A percentile compares a stretch with the other conserved stretches of the same genome.
These are phyloP conservation scores for Callipepla californica DNA, from an alignment of 2,113 vertebrate species.

Conservation along the genomic window DNA sequence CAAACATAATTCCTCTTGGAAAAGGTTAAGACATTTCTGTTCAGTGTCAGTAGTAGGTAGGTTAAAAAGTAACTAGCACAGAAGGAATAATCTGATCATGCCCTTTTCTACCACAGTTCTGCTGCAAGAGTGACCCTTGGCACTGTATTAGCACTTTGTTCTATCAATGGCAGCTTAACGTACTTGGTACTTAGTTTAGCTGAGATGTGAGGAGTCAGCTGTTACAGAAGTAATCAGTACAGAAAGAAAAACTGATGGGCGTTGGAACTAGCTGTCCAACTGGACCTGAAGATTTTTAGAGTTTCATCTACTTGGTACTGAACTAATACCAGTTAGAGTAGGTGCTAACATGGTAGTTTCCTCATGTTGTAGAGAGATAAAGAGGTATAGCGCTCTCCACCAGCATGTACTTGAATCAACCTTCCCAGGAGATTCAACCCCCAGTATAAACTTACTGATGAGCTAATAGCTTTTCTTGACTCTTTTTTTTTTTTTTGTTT, in stretches of 20 bases:
- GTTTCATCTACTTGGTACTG: background rate
- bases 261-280: background rate
- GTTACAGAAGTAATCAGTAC: background rate
- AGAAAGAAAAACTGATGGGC: background rate
- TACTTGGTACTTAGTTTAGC: background rate
- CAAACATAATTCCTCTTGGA: background rate
- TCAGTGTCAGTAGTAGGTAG: background rate
- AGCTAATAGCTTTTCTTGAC: conserved; percentile 31
- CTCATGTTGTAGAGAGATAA: background rate
- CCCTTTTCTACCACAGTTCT: background rate
- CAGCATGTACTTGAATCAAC: background rate
- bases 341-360: background rate
- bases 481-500: no score
- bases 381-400: background rate
- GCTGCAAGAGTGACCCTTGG: background rate
- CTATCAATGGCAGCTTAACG: background rate
- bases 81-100: background rate
- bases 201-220: background rate
- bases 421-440: background rate
- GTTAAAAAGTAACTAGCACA: background rate
- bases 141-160: background rate
- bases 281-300: background rate
- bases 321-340: background rate
- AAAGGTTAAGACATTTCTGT: background rate
- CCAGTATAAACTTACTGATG: background rate